Conservation (phyloP, 92 coral and sea anemone genomes). For the Umimayanthus chanpuru region DNA sequence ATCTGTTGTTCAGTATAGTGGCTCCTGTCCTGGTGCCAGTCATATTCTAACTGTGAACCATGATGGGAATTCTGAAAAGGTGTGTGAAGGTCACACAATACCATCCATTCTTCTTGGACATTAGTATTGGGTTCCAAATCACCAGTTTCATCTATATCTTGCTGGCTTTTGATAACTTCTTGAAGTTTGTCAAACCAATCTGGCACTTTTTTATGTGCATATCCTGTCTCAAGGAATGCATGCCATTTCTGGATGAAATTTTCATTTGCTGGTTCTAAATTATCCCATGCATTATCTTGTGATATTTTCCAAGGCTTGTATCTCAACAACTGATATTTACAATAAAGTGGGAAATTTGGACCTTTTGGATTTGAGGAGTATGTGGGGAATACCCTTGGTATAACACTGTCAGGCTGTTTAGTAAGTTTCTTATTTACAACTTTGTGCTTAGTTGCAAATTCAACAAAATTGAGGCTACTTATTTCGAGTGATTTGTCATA, state of each 20-base stretch:
- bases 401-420: conserved; percentile 37
- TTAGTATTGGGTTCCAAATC: conserved; percentile 21
- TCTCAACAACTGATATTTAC: neutral
- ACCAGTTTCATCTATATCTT: no score
- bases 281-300: conserved; percentile 46
- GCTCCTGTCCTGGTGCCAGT: conserved; percentile 42
- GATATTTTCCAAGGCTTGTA: conserved; percentile 53
- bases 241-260: conserved; percentile 31
- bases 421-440: conserved; percentile 36
- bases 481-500: conserved; percentile 10
- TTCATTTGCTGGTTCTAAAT: conserved; percentile 35
- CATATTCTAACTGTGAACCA: conserved; percentile 11
- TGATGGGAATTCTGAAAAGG: conserved; percentile 29
- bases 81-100: conserved; percentile 34
- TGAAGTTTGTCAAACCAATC: conserved; percentile 43
- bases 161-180: conserved; percentile 22
- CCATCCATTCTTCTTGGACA: conserved; percentile 44
- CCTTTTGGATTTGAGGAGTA: conserved; percentile 51
- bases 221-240: conserved; percentile 15
- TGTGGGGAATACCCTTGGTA: conserved; percentile 38
- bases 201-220: conserved; percentile 33
- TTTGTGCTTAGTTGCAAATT: conserved; percentile 41
- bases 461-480: conserved; percentile 28
- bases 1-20: conserved; percentile 44
- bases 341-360: neutral